phyloP scores from a whole-genome alignment of 2,888 invertebrate species.

The Clunio marinus region DNA sequence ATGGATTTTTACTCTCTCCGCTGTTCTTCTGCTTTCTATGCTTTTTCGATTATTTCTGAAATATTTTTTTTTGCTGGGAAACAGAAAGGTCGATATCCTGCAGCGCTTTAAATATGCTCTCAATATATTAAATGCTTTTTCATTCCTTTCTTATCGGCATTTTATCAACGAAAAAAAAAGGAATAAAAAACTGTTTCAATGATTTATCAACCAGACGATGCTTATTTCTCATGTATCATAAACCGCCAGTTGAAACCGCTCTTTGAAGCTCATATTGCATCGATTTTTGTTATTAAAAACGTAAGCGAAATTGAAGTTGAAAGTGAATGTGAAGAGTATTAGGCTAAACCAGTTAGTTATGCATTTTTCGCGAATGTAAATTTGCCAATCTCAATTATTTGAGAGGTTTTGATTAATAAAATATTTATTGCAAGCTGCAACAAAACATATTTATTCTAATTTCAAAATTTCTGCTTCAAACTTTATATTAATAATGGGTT shows the following conservation, averaged over 20 bases:
- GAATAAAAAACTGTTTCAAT: slow-evolving; percentile 19
- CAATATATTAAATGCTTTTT: slow-evolving; percentile 27
- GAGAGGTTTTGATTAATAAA: not conserved
- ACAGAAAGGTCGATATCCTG: slow-evolving; percentile 38
- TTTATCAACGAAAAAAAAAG: slow-evolving; percentile 2
- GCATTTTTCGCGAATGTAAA: slow-evolving; percentile 14
- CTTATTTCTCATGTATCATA: not conserved
- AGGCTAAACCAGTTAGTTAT: not conserved
- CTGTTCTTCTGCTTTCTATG: too few species aligned
- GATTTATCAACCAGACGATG: slow-evolving; percentile 28
- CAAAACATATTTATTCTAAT: not conserved
- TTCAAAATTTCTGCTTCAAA: too few species aligned
- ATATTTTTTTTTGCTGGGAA: slow-evolving; percentile 1
- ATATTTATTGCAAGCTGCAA: slow-evolving; percentile 17
- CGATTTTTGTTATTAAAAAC: too few species aligned
- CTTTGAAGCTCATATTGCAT: too few species aligned
- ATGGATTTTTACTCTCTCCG: not conserved
- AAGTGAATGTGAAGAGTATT: not conserved
- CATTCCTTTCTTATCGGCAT: slow-evolving; percentile 23
- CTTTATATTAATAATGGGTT: too few species aligned
- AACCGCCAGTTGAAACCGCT: too few species aligned
- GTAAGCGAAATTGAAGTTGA: too few species aligned
- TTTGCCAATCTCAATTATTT: slow-evolving; percentile 26
- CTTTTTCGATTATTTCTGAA: too few species aligned
- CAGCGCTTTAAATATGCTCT: slow-evolving; percentile 17